Percentiles rank a stretch among this genome's conserved stretches.
These are phyloP conservation scores for Automeris io DNA, from an alignment of 2,888 invertebrate genomes.

Conservation along the genomic window DNA sequence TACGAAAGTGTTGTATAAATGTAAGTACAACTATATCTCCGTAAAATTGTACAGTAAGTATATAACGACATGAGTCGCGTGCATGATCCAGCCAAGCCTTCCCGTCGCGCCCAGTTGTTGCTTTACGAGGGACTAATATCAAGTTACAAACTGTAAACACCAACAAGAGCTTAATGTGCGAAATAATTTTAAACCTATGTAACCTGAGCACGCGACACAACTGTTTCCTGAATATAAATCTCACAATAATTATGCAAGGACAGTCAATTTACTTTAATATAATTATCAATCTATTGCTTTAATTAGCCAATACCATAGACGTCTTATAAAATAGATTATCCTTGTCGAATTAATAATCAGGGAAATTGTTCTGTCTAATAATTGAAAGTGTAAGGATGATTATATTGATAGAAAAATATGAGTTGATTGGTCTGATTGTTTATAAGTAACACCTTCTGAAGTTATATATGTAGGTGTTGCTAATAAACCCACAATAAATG, in stretches of 20 bases:
- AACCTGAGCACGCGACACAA: neutral
- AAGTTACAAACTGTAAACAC: slow-evolving; percentile 22
- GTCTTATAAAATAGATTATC: too few species aligned
- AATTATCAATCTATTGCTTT: too few species aligned
- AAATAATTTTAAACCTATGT: slow-evolving; percentile 21
- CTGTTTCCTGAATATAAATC: neutral
- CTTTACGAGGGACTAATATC: slow-evolving; percentile 24
- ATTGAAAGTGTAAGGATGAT: too few species aligned
- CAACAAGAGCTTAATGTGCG: slow-evolving; percentile 32
- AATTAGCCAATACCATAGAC: too few species aligned
- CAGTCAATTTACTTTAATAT: neutral
- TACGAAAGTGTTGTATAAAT: slow-evolving; percentile 7
- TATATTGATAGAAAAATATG: too few species aligned
- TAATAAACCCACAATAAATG: too few species aligned
- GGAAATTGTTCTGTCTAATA: too few species aligned
- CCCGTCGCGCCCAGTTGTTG: slow-evolving; percentile 37
- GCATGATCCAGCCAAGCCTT: slow-evolving; percentile 38
- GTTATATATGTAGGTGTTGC: too few species aligned
- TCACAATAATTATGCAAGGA: neutral
- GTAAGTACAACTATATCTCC: slow-evolving; percentile 30
- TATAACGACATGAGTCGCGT: slow-evolving; percentile 29
- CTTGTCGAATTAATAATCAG: too few species aligned
- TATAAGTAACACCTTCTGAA: too few species aligned
- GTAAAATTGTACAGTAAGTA: slow-evolving; percentile 16
- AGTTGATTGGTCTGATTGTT: too few species aligned